These are phyloP conservation scores for Oscheius sp. DNA, from an alignment of 2,888 invertebrate genomes.

Conservation along the genomic window DNA sequence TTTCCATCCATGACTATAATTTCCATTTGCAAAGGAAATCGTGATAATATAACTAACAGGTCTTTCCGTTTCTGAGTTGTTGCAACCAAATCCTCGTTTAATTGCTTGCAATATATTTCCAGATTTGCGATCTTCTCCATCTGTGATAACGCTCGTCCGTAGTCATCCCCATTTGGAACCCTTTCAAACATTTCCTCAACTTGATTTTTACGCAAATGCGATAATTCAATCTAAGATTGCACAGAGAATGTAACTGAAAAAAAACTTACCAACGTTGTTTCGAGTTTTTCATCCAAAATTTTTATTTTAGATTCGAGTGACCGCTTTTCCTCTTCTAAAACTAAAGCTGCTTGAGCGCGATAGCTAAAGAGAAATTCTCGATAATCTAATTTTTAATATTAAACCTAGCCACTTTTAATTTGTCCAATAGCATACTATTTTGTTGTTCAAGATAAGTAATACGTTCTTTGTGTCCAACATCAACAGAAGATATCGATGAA, in stretches of 20 bases:
- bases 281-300: slow-evolving; percentile 3
- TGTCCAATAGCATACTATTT: slow-evolving; percentile 1
- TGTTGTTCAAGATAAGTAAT: slow-evolving; percentile 20
- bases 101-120: too few relatives aligned
- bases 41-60: neutral
- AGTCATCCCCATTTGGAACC: neutral
- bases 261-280: neutral
- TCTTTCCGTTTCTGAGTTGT: too few relatives aligned
- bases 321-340: slow-evolving; percentile 15
- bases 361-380: neutral
- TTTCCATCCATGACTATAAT: too few relatives aligned
- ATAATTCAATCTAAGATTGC: neutral
- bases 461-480: slow-evolving; percentile 9
- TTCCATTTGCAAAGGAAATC: too few relatives aligned
- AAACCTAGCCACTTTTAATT: slow-evolving; percentile 15
- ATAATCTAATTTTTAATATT: neutral
- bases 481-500: slow-evolving; percentile 1
- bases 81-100: too few relatives aligned
- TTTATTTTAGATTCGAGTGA: neutral
- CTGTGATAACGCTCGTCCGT: neutral
- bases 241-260: neutral
- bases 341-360: slow-evolving; percentile 38
- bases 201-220: neutral
- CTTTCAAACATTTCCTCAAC: slow-evolving; percentile 7
- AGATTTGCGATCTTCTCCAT: too few relatives aligned